Base-by-base conservation (phyloP, 1,140 invertebrate species). In the Nasonia giraulti region DNA sequence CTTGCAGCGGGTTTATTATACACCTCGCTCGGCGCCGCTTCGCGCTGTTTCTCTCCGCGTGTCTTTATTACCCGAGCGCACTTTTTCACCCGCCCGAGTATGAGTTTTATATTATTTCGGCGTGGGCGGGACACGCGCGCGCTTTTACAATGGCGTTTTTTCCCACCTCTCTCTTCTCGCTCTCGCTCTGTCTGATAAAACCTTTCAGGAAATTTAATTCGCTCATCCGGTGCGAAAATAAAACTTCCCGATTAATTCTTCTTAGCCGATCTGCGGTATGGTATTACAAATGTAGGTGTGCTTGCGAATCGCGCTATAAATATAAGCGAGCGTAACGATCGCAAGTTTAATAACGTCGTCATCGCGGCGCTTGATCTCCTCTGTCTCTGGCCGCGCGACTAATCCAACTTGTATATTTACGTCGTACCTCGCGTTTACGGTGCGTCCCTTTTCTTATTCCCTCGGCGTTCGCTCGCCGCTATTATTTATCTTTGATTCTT, bases 21-120 rank as follows among this genome's bases (percentile, higher is more conserved):
- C 69, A 31, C 69, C 27, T 71, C 12, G 69, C 27, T 27, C 27
- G 27, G 27, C 27, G 27, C 1, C 23, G 10, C 1, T 33, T 17
- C 73, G 27, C 37, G 27, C n/a, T 75, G 4, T 40, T 77, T 20
- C 33, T 50, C 44, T 27, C 75, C 40, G 6, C 40, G 40, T 44
- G n/a, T 77, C 44, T 77, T 50, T 55, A 77, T 77, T 77, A 44
- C 75, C 23, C 44, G 11, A 2, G 27, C 31, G 6, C 17, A 23
- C 44, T 77, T 77, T 77, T 77, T 77, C 73, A 0, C 5, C 37
- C 10, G 12, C 73, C 73, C 20, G 20, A 3, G 17, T 17, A 33
- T 71, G 74, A 76, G 44, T 76, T 76, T 76, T 47, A 74, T 77
- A 78, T 78, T 78, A 78, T 78, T 79, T 33, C 77, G 77, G 4